Base-by-base conservation (phyloP, 2,888 invertebrate genomes). In the Ditylenchus weischeri region DNA sequence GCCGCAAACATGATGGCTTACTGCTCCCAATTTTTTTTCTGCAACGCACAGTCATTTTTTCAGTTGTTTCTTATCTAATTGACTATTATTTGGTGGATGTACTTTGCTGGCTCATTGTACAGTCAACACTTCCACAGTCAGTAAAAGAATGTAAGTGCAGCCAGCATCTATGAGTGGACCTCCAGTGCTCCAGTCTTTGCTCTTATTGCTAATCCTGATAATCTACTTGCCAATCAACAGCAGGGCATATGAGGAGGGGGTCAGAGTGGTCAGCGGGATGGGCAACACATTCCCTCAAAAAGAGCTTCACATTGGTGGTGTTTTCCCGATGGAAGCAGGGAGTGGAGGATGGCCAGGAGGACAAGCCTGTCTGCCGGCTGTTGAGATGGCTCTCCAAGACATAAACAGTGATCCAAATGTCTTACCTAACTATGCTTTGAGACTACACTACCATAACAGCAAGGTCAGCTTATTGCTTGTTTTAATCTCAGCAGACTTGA, bases 291-390 rank as follows among this genome's bases (percentile, higher is more conserved):
- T 54, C 8, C 67, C 65, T 38, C 48, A 69, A 35, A 75, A 72
- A 38, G 75, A 75, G 64, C 75, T 94, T 79, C 92, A 94, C 85
- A 92, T 95, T 84, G 98, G 95, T 65, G 96, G 93, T 65, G 94
- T 96, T 83, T 98, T 98, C 85, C 96, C 98, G 50, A 95, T 96
- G 87, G 85, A 84, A 35, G 76, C 78, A 3, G 78, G 79, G 8
- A 73, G 78, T 83, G 92, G 93, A 62, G 94, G 94, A 78, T 96
- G 95, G 95, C 93, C 95, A 83, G 96, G 96, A 48, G 96, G 96
- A 6, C 91, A 92, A 88, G 95, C 95, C 13, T 98, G 96, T 86
- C 91, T 91, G 88, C 96, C 98, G 49, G 96, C 98, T 57, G 95
- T 95, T 68, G 89, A 91, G 84, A 88, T 99, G 86, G 98, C 98